Base-by-base conservation (phyloP, 1,140 invertebrate genomes). In the Drosophila sproati region DNA sequence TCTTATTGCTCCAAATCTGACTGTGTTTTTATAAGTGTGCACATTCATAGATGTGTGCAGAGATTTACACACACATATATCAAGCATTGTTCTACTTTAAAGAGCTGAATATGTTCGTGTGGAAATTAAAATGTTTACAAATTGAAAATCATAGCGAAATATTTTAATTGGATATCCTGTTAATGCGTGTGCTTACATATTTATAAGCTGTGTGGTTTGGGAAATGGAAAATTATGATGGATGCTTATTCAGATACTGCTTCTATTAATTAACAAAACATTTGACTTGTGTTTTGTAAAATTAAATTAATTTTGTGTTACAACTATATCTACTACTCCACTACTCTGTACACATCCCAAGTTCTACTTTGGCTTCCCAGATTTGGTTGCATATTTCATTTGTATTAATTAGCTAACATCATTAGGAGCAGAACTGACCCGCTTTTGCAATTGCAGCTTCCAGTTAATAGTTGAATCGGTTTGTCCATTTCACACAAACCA, bases 341-440 rank as follows among this genome's bases (percentile, higher is more conserved):
- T 20, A 20, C 20, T 20, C 20, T 20, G 1, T 20, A 20, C 20
- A 0, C 1, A 20, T 20, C 20, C 20, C 20, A 20, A 20, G 20
- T 20, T 20, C 20, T 20, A 20, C 20, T 20, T 20, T 39, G 3
- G 37, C 31, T 31, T 34, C 2, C 10, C 54, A 12, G 10, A 45
- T 59, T 7, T 47, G 41, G 28, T 12, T 32, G 6, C 31, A 31
- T 41, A 47, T 50, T 71, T 87, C 82, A 87, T 87, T 87, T 74
- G 80, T 71, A 77, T 88, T 79, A 88, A 87, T 87, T 88, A 87
- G 73, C 80, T 41, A 60, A 77, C 75, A 79, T 72, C 79, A 82
- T 87, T 82, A 70, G 37, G 28, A 34, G 50, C 47, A 73, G 48
- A 88, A 77, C 77, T 87, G 82, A 83, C 80, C 83, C 80, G 80